Base-by-base conservation (phyloP, 2,797 vertebrate species). In the Tarsius wallacei region DNA sequence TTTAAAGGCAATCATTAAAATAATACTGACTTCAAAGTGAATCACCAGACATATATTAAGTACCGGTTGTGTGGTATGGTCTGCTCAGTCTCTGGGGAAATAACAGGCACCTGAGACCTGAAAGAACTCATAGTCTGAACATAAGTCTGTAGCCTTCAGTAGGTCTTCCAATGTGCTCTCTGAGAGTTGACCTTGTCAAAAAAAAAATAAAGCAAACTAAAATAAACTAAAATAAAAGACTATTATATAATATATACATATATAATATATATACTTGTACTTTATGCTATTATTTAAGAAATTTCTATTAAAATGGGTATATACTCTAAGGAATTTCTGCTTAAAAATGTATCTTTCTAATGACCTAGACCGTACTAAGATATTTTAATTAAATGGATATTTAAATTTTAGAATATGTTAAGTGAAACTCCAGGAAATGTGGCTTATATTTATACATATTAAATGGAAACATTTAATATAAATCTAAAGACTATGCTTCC, bases 281-380 rank as follows among this genome's bases (percentile, higher is more conserved):
- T 73, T 14, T 63, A 83, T 81, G 31, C 19, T 47, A 86, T 86
- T 24, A 80, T 66, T 73, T 85, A 74, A 80, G 53, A 55, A 91
- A 84, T 92, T 73, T 87, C 88, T 92, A 49, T 47, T 80, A 89
- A 85, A 91, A 91, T 16, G 26, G 28, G 49, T 84, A 42, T 47
- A 84, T 53, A 68, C 24, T 42, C 7, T 87, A 73, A 61, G 13
- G 57, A 61, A 33, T 87, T 49, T 24, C 31, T 77, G 47, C 53
- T 86, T 28, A 81, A 73, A 42, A 73, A 77, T 76, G 5, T 22
- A 90, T 84, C n/a, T 84, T 80, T 90, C 42, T 84, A 51, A 55
- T 59, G 49, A 61, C 28, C 4, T 57, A 36, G 11, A 92, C 55
- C 42, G 42, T 24, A 73, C 73, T 63, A 49, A 70, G 8, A 2